Evolutionary conservation across 2,888 invertebrate species (phyloP).

Genomic region (Campopleginae sp.): DNA sequence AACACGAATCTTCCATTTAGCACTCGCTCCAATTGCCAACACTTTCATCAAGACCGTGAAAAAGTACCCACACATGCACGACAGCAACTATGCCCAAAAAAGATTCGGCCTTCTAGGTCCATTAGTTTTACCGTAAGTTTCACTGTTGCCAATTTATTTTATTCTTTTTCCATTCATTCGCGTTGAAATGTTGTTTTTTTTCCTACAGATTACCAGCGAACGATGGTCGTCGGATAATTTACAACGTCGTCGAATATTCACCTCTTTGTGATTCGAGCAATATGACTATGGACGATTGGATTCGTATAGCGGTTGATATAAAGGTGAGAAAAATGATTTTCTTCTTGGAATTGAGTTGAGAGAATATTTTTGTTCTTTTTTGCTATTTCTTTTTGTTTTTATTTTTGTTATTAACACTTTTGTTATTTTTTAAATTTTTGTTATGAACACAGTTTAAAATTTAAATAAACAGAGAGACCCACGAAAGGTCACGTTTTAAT

Average conservation of each 20-base stretch:
- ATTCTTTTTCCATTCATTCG: constrained; percentile 13
- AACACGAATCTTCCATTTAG: constrained; percentile 85
- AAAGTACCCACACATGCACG: constrained; percentile 94
- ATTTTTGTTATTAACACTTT: neutral
- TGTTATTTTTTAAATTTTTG: too few relatives aligned
- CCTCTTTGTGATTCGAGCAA: constrained; percentile 96
- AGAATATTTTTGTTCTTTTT: neutral
- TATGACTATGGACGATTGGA: constrained; percentile 97
- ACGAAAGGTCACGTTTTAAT: neutral
- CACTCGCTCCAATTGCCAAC: constrained; percentile 89
- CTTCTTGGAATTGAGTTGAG: neutral
- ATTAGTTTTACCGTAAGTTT: constrained; percentile 87
- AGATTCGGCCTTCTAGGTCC: constrained; percentile 86
- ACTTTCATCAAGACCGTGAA: constrained; percentile 89
- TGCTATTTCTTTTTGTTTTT: too few relatives aligned
- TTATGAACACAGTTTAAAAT: too few relatives aligned
- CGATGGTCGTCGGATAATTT: constrained; percentile 87
- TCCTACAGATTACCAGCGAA: constrained; percentile 73
- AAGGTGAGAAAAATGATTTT: constrained; percentile 86
- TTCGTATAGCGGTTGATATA: constrained; percentile 94
- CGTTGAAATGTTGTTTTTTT: constrained; percentile 22
- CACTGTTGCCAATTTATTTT: neutral
- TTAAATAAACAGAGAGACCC: too few relatives aligned
- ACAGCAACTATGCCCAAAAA: constrained; percentile 88
- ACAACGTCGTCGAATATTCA: constrained; percentile 93